Conservation (phyloP, 2,113 vertebrate species). For the Paedocypris sp. region DNA sequence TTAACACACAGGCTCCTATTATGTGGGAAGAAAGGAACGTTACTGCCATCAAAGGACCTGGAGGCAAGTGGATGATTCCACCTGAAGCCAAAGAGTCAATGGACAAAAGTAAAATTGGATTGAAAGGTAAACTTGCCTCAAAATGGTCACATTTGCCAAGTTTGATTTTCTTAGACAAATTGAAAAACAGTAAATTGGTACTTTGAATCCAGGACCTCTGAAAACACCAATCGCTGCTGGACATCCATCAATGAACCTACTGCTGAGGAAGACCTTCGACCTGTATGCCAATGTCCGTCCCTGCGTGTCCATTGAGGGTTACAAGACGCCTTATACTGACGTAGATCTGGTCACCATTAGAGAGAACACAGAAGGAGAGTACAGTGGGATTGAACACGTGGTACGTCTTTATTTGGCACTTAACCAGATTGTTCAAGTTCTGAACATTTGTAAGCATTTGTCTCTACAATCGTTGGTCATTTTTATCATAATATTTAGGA, state of each 20-base stretch:
- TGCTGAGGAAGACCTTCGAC: constrained; percentile 89
- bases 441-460: no score
- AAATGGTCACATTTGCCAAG: no score
- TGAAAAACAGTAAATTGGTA: not conserved
- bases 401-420: constrained; percentile 62
- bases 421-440: no score
- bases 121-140: constrained; percentile 80
- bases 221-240: constrained; percentile 94
- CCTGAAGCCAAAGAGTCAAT: constrained; percentile 92
- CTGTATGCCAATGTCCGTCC: constrained; percentile 90
- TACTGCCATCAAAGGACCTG: constrained; percentile 78
- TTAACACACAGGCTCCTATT: constrained; percentile 68
- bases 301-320: constrained; percentile 89
- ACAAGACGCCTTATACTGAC: constrained; percentile 84
- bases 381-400: constrained; percentile 91
- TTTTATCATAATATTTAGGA: no score
- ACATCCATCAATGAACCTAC: constrained; percentile 91
- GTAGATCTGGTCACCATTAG: constrained; percentile 84
- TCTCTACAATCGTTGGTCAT: no score
- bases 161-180: not conserved
- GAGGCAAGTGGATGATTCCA: constrained; percentile 90
- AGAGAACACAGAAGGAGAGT: constrained; percentile 72
- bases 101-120: constrained; percentile 89
- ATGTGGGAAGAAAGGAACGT: constrained; percentile 89
- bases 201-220: constrained; percentile 66